These are phyloP conservation scores for Nesoenas mayeri DNA, from an alignment of 2,113 vertebrate genomes.

Conservation along the genomic window DNA sequence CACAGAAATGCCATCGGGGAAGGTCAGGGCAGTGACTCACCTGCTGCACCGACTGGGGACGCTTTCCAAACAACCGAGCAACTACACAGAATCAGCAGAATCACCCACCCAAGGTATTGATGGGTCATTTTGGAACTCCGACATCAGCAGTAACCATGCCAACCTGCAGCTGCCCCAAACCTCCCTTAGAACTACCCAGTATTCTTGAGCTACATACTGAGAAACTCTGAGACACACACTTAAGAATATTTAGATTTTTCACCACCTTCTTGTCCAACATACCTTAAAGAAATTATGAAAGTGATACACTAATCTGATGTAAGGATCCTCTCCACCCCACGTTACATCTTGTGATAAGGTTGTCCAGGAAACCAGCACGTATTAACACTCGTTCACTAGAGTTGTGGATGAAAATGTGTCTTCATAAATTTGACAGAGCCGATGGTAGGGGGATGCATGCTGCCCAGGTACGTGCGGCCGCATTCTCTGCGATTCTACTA, in stretches of 20 bases:
- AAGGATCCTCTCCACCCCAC: not conserved
- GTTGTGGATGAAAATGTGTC: accelerated
- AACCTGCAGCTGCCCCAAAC: not conserved
- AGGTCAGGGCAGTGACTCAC: not conserved
- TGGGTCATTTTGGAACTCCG: not conserved
- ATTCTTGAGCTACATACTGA: not conserved
- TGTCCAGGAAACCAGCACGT: not conserved
- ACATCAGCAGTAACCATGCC: not conserved
- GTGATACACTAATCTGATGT: not conserved
- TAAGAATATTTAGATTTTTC: not conserved
- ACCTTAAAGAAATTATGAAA: accelerated
- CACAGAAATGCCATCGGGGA: accelerated
- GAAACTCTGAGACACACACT: not conserved
- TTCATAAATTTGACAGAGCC: not conserved
- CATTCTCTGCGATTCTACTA: not conserved
- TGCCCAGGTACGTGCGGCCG: accelerated
- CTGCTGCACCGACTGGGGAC: not conserved
- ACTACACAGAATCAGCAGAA: accelerated
- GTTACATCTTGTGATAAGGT: accelerated
- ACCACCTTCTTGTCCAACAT: not conserved
- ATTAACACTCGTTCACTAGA: accelerated
- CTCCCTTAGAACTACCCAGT: not conserved
- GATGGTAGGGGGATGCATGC: accelerated
- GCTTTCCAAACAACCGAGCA: not conserved
- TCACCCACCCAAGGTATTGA: accelerated